These are phyloP conservation scores for Cebidichthys violaceus DNA, from an alignment of 2,113 vertebrate genomes.

Conservation along the genomic window DNA sequence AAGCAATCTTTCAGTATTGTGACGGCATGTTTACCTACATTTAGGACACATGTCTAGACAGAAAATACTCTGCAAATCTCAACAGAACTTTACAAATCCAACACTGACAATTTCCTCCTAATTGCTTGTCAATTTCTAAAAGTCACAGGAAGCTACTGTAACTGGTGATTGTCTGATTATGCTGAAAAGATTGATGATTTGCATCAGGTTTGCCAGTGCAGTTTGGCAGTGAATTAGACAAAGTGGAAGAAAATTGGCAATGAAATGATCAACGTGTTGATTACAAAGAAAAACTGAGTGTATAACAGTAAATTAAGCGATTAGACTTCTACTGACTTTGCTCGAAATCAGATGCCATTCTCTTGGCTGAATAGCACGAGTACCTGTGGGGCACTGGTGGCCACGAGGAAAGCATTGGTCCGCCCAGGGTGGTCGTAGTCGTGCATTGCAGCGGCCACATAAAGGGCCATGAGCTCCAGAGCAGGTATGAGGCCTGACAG, in stretches of 20 bases:
- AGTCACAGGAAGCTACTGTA: not conserved
- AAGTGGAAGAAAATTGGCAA: not conserved
- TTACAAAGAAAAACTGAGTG: not conserved
- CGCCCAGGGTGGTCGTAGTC: conserved; percentile 97
- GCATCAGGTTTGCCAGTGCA: not conserved
- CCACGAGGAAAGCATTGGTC: conserved; percentile 98
- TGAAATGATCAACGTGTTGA: conserved; percentile 2
- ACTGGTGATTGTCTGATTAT: not conserved
- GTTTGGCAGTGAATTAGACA: not conserved
- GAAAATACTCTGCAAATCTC: not conserved
- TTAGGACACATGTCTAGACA: not conserved
- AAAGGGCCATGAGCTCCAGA: conserved; percentile 97
- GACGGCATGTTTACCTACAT: not conserved
- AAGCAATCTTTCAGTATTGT: not conserved
- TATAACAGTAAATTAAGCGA: not conserved
- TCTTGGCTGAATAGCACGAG: not conserved
- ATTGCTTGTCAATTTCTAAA: conserved; percentile 1
- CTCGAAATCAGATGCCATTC: not conserved
- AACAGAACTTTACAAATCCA: conserved; percentile 17
- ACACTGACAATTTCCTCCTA: not conserved
- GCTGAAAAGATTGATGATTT: not conserved
- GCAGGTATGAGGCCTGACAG: conserved; percentile 96
- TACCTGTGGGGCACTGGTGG: conserved; percentile 94
- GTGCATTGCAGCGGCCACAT: conserved; percentile 99
- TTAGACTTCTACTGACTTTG: not conserved